phyloP scores from a whole-genome alignment of 1,140 invertebrate species.

The Phymastichus coffea region DNA sequence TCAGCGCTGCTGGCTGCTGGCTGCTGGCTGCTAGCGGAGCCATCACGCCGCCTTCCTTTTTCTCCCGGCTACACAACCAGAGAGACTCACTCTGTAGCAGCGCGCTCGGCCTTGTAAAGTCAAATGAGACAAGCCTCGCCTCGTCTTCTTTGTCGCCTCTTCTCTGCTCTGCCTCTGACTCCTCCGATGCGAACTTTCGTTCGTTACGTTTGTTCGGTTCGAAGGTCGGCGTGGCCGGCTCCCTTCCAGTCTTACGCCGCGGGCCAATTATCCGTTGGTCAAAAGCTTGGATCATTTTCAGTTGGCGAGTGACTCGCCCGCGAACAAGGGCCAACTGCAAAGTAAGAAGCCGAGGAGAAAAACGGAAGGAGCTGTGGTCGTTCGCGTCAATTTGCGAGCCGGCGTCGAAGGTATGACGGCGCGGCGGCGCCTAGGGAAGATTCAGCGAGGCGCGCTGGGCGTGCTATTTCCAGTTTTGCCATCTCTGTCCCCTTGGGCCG shows the following conservation, averaged over 20 bases:
- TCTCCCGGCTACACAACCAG: too few species aligned
- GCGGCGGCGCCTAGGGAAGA: conserved; percentile 30
- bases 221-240: not conserved
- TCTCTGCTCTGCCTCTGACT: not conserved
- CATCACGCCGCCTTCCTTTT: too few species aligned
- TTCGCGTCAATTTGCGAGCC: conserved; percentile 37
- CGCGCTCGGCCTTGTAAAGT: conserved; percentile 44
- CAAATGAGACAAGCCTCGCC: conserved; percentile 51
- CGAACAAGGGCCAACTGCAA: too few species aligned
- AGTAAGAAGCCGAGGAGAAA: not conserved
- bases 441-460: conserved; percentile 34
- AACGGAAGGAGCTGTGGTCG: conserved; percentile 29
- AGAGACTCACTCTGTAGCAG: not conserved
- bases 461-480: conserved; percentile 23
- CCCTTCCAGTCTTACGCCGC: conserved; percentile 1
- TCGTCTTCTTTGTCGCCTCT: conserved; percentile 20
- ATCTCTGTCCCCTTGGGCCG: too few species aligned
- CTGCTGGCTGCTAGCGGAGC: not conserved
- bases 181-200: not conserved
- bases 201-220: not conserved
- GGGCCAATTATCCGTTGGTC: too few species aligned
- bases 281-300: too few species aligned
- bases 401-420: too few species aligned
- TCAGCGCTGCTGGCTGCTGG: not conserved
- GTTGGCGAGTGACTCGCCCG: too few species aligned